phyloP scores from a whole-genome alignment of 2,113 vertebrate species.

The Nannobrachium achirus region DNA sequence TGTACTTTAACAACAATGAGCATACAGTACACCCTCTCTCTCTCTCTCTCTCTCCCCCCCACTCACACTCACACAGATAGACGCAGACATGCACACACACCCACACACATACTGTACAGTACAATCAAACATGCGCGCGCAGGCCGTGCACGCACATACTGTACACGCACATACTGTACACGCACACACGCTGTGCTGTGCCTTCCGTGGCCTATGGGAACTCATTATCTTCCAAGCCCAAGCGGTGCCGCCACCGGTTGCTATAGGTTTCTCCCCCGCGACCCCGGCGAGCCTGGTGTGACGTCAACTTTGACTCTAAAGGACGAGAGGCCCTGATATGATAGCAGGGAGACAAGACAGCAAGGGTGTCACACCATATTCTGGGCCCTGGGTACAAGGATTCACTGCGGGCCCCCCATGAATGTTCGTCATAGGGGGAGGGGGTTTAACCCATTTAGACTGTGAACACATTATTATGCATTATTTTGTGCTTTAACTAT shows the following conservation, averaged over 20 bases:
- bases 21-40: slow-evolving; percentile 11
- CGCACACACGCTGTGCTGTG: slow-evolving; percentile 26
- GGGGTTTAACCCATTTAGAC: no score
- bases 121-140: slow-evolving; percentile 19
- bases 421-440: no score
- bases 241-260: slow-evolving; percentile 43
- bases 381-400: slow-evolving; percentile 25
- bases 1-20: slow-evolving; percentile 59
- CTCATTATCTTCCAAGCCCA: slow-evolving; percentile 79
- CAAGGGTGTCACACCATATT: neutral
- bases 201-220: slow-evolving; percentile 68
- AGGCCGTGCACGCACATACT: slow-evolving; percentile 25
- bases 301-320: slow-evolving; percentile 25
- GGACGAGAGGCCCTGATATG: slow-evolving; percentile 27
- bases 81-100: slow-evolving; percentile 27
- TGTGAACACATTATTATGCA: no score
- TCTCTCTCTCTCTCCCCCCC: slow-evolving; percentile 13
- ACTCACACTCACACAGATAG: slow-evolving; percentile 19
- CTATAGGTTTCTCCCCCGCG: slow-evolving; percentile 52
- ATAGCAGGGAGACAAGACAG: slow-evolving; percentile 15
- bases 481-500: no score
- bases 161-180: slow-evolving; percentile 20
- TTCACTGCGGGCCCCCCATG: no score
- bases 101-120: no score
- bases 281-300: slow-evolving; percentile 37